These are phyloP conservation scores for Peromyscus attwateri DNA, from an alignment of 2,797 vertebrate genomes.

Conservation along the genomic window DNA sequence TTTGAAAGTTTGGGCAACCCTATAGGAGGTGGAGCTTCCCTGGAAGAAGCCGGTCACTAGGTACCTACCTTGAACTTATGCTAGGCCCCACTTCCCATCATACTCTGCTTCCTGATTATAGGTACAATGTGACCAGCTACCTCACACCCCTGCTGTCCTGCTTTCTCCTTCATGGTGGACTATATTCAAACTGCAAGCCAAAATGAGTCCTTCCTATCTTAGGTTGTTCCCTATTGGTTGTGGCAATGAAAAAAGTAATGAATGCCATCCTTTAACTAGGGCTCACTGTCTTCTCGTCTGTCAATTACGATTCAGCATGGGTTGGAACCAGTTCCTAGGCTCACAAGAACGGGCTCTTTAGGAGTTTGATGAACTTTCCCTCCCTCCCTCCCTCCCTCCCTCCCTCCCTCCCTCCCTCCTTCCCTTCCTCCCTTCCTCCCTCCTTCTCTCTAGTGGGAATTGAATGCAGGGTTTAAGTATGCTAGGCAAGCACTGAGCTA, in stretches of 20 bases:
- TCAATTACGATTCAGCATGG: background rate
- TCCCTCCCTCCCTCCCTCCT: background rate
- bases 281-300: background rate
- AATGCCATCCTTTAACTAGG: no score
- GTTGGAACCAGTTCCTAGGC: background rate
- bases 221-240: background rate
- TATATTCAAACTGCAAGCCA: background rate
- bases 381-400: rapidly evolving
- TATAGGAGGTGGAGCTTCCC: background rate
- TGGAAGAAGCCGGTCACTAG: background rate
- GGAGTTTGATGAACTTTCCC: background rate
- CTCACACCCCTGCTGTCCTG: background rate
- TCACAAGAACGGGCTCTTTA: background rate
- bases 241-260: background rate
- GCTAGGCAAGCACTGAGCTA: background rate
- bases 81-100: background rate
- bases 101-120: background rate
- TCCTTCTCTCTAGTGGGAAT: background rate
- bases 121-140: background rate
- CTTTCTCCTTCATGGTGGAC: background rate
- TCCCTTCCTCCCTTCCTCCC: rapidly evolving
- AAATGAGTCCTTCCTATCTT: background rate
- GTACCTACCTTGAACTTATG: background rate
- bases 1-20: background rate
- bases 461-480: background rate